Evolutionary conservation across 1,140 invertebrate genomes (phyloP).

Genomic region (Pristionchus pacificus): DNA sequence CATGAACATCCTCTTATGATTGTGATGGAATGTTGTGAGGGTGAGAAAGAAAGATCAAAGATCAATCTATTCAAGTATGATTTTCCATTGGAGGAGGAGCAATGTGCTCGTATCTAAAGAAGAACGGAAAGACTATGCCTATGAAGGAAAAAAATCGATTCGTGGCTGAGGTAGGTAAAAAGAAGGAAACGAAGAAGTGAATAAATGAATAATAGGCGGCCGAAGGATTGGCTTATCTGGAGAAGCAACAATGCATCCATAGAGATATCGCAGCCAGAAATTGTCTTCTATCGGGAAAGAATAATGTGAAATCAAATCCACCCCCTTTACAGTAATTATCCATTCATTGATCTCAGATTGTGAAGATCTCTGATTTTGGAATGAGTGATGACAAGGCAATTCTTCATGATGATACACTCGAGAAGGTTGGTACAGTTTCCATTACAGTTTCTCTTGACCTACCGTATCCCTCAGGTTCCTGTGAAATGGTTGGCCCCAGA

Average conservation of each 20-base stretch:
- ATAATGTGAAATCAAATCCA: not conserved
- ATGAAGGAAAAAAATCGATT: conserved; percentile 37
- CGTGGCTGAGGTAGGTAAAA: conserved; percentile 12
- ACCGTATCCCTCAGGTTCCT: too few species aligned
- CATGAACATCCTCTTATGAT: conserved; percentile 58
- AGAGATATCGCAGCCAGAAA: conserved; percentile 33
- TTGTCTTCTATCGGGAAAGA: conserved; percentile 33
- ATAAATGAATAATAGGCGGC: conserved; percentile 12
- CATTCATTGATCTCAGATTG: conserved; percentile 4
- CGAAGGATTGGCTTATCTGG: conserved; percentile 37
- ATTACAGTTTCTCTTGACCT: too few species aligned
- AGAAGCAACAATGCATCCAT: conserved; percentile 20
- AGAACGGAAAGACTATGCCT: conserved; percentile 23
- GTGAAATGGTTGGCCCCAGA: conserved; percentile 67
- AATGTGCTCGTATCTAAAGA: conserved; percentile 33
- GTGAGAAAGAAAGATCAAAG: conserved; percentile 8
- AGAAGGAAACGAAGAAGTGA: not conserved
- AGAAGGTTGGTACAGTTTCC: too few species aligned
- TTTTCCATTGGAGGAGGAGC: conserved; percentile 26
- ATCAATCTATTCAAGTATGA: too few species aligned
- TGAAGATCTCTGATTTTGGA: conserved; percentile 43
- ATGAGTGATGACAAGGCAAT: conserved; percentile 35
- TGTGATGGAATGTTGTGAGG: conserved; percentile 43
- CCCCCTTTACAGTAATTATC: not conserved
- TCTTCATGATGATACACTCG: conserved; percentile 74